These are phyloP conservation scores for Heliconius eleuchia DNA, from an alignment of 1,140 invertebrate species.

Conservation along the genomic window DNA sequence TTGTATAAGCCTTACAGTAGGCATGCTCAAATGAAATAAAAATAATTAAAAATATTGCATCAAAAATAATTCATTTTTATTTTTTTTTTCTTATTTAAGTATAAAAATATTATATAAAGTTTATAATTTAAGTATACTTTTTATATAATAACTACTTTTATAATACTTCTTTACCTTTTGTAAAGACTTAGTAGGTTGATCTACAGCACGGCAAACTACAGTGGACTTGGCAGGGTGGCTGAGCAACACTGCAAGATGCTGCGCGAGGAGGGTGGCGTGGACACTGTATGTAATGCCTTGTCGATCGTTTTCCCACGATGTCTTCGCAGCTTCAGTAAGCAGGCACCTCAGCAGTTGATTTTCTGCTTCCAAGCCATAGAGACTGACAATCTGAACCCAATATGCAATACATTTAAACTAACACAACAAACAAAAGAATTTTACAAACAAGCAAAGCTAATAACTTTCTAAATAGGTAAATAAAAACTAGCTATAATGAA, in stretches of 20 bases:
- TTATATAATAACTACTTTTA: too few species aligned
- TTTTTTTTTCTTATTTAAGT: too few species aligned
- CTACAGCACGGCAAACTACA: slow-evolving; percentile 72
- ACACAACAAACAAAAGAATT: slow-evolving; percentile 31
- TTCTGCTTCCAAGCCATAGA: slow-evolving; percentile 76
- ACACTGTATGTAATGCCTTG: slow-evolving; percentile 56
- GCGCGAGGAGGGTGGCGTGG: slow-evolving; percentile 67
- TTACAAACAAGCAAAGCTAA: neutral
- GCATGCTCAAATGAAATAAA: too few species aligned
- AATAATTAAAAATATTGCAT: too few species aligned
- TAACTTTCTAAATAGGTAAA: neutral
- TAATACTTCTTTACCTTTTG: slow-evolving; percentile 60
- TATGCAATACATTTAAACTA: slow-evolving; percentile 25
- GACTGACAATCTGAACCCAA: slow-evolving; percentile 64
- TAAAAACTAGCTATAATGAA: neutral
- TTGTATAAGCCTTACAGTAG: too few species aligned
- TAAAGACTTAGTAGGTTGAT: slow-evolving; percentile 62
- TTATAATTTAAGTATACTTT: too few species aligned
- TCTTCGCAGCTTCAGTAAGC: slow-evolving; percentile 69
- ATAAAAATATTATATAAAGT: too few species aligned
- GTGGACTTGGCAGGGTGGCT: slow-evolving; percentile 75
- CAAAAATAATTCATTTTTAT: too few species aligned
- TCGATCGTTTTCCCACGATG: slow-evolving; percentile 69
- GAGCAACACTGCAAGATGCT: slow-evolving; percentile 64
- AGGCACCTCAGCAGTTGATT: slow-evolving; percentile 73